Conservation (phyloP, 2,113 vertebrate genomes). For the Gavia stellata region DNA sequence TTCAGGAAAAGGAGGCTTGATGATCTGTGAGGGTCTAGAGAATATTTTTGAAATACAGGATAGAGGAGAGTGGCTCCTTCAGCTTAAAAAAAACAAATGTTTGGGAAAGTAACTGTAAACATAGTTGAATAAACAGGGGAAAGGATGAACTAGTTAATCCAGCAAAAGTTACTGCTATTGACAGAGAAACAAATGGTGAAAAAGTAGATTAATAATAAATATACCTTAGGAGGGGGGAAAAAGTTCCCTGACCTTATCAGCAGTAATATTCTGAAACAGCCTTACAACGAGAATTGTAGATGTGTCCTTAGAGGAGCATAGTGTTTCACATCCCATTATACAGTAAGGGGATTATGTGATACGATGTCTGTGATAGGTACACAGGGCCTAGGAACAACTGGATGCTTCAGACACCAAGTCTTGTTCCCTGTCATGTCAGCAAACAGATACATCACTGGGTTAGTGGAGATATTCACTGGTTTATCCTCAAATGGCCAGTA, state of each 20-base stretch:
- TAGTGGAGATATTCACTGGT: neutral
- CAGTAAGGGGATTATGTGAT: neutral
- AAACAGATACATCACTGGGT: neutral
- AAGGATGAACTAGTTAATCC: neutral
- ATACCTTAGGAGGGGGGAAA: fast-evolving
- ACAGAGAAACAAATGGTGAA: neutral
- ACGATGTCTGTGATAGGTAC: neutral
- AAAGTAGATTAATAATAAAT: neutral
- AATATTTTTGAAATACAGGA: neutral
- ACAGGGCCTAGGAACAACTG: neutral
- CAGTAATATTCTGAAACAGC: neutral
- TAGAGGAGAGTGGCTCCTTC: neutral
- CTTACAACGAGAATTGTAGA: neutral
- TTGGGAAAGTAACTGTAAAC: neutral
- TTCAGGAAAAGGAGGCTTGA: neutral
- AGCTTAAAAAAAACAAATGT: neutral
- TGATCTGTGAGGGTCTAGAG: neutral
- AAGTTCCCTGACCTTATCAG: neutral
- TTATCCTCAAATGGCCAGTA: neutral
- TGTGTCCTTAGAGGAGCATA: too few species aligned
- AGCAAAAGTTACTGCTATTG: neutral
- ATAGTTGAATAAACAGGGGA: neutral
- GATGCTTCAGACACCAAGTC: neutral
- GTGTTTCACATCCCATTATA: neutral
- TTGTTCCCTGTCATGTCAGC: neutral